Percentiles rank a stretch among this genome's conserved stretches.
These are phyloP conservation scores for Chaetodon trifascialis DNA, from an alignment of 2,113 vertebrate species.

Conservation along the genomic window DNA sequence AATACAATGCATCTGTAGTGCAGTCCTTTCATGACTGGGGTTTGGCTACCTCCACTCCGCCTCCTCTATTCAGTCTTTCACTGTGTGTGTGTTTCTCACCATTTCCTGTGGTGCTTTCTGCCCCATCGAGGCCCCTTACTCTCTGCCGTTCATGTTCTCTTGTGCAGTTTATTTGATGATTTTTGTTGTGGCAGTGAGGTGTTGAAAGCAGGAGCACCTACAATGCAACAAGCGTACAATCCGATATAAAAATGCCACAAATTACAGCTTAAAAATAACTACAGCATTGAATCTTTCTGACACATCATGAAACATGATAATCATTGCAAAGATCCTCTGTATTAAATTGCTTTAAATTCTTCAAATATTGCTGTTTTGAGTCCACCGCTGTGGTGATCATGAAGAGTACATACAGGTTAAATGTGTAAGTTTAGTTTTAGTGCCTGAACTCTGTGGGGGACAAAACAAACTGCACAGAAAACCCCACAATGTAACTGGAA, in stretches of 20 bases:
- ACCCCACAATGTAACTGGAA: not conserved
- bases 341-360: not conserved
- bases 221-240: not conserved
- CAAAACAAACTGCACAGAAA: not conserved
- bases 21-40: not conserved
- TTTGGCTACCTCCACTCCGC: not conserved
- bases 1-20: not conserved
- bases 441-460: too few relatives aligned
- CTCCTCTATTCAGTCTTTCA: slow-evolving; percentile 14
- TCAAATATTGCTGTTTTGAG: not conserved
- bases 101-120: slow-evolving; percentile 3
- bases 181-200: not conserved
- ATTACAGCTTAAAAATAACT: not conserved
- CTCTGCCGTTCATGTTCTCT: not conserved
- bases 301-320: not conserved
- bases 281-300: too few relatives aligned
- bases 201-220: too few relatives aligned
- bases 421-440: not conserved
- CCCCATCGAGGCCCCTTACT: not conserved
- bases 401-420: not conserved
- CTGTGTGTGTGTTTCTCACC: not conserved
- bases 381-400: not conserved
- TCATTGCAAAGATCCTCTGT: not conserved
- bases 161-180: not conserved
- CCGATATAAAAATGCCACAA: not conserved